Percentiles rank a stretch among this genome's conserved stretches.
These are phyloP conservation scores for Sphecodes monilicornis DNA, from an alignment of 2,888 invertebrate genomes.

Conservation along the genomic window DNA sequence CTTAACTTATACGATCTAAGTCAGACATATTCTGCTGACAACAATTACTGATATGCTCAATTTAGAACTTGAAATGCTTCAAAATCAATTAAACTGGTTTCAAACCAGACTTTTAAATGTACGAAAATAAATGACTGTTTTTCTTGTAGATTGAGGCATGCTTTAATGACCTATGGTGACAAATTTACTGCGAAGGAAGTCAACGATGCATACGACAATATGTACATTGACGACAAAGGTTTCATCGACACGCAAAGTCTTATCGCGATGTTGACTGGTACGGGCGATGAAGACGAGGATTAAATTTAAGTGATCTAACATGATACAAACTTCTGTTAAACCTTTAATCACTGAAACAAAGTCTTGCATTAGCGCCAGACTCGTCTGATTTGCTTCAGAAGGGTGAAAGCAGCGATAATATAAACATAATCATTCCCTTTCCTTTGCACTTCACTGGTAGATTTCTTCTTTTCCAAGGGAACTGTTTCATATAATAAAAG, in stretches of 20 bases:
- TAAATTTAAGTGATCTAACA: constrained; percentile 76
- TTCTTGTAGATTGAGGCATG: constrained; percentile 90
- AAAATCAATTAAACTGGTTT: not conserved
- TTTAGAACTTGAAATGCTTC: not conserved
- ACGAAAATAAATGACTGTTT: constrained; percentile 49
- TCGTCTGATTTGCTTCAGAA: constrained; percentile 61
- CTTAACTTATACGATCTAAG: constrained; percentile 68
- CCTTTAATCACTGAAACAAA: constrained; percentile 72
- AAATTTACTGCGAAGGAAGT: constrained; percentile 95
- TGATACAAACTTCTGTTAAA: constrained; percentile 58
- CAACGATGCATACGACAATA: constrained; percentile 96
- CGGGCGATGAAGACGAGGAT: constrained; percentile 92
- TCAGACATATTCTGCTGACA: constrained; percentile 65
- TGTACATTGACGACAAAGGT: constrained; percentile 96
- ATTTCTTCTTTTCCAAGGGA: constrained; percentile 31
- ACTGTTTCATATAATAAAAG: constrained; percentile 10
- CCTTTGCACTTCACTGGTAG: constrained; percentile 36
- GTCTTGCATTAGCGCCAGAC: constrained; percentile 73
- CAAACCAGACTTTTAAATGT: not conserved
- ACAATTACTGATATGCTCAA: constrained; percentile 64
- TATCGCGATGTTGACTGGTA: constrained; percentile 95
- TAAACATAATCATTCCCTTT: constrained; percentile 38
- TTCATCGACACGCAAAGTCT: constrained; percentile 95
- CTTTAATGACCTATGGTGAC: constrained; percentile 97
- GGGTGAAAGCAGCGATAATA: constrained; percentile 16